Evolutionary conservation across 2,888 invertebrate genomes (phyloP), one percentile per base, ranked within the genome.

Genomic region (Pristionchus japonicus): DNA sequence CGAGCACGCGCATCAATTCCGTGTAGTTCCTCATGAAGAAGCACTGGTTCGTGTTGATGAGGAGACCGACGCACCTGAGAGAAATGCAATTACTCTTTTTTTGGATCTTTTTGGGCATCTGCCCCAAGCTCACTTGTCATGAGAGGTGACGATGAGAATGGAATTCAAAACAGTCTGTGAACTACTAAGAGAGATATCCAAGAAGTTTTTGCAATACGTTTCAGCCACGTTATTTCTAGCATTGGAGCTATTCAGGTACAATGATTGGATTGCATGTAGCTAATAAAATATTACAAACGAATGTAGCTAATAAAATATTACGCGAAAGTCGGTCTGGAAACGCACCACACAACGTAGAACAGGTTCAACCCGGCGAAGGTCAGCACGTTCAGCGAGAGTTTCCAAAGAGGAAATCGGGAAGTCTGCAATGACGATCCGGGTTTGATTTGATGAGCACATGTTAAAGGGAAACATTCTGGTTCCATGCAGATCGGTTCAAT

Each of bases 351-450:
- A 15, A 92, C 93, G 87, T 93, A 93, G 84, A 93, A 92, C 40
- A 92, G 88, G 86, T 94, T 91, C 83, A 93, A 89, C 31, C 91
- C 89, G 11, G 93, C 93, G 88, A 93, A 93, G 20, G 93, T 93
- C 80, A 90, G 91, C 17, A 93, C 93, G 86, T 93, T 93, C 80
- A 93, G 82, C 0, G 92, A 92, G 84, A 93, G 88, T 85, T 93
- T 93, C 93, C 93, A 93, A 23, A 93, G 83, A 0, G 93, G 93
- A 86, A 93, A 93, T 15, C 93, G 89, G 13, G 91, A 86, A 4
- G 86, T 88, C 27, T 89, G 80, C n/a, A 87, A 85, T 57, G 3
- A 15, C n/a, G n/a, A n/a, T n/a, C n/a, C n/a, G n/a, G n/a, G n/a
- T n/a, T n/a, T n/a, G n/a, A n/a, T n/a, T n/a, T n/a, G n/a, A n/a